A percentile compares a stretch with the other conserved stretches of the same genome.
Conservation (phyloP, 1,140 invertebrate species). For the Danaus melanippus region DNA sequence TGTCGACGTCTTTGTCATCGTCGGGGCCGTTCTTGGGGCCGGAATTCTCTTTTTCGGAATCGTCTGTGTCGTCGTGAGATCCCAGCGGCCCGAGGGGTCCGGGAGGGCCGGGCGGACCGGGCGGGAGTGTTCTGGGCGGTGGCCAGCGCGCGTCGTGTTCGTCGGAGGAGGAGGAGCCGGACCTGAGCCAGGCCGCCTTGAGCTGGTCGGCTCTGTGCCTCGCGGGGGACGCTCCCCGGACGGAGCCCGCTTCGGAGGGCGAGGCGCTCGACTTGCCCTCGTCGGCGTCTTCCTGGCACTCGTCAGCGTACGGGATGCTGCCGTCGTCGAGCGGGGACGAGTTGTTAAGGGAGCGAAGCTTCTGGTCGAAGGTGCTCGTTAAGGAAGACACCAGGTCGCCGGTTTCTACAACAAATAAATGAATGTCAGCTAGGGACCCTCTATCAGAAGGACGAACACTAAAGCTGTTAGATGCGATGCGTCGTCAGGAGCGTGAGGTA, state of each 20-base stretch:
- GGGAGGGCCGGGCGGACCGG: constrained; percentile 18
- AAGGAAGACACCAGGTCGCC: constrained; percentile 78
- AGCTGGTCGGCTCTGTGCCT: constrained; percentile 46
- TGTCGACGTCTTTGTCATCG: constrained; percentile 60
- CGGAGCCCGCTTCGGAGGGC: constrained; percentile 30
- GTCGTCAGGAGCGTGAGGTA: constrained; percentile 31
- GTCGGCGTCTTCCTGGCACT: constrained; percentile 54
- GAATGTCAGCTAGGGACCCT: too few relatives aligned
- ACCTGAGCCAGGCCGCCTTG: constrained; percentile 58
- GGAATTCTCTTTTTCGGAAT: constrained; percentile 41
- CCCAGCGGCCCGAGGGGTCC: constrained; percentile 14
- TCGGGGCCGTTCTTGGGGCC: constrained; percentile 20
- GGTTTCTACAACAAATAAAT: constrained; percentile 47
- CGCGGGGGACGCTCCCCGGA: constrained; percentile 34
- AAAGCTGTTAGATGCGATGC: constrained; percentile 46
- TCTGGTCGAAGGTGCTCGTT: constrained; percentile 79
- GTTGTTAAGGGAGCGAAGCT: constrained; percentile 72
- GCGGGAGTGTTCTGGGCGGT: constrained; percentile 18
- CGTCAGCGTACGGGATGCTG: constrained; percentile 70
- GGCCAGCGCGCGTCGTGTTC: constrained; percentile 39
- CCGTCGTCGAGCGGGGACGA: constrained; percentile 69
- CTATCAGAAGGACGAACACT: background rate
- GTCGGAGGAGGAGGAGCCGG: constrained; percentile 47
- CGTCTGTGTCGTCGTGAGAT: constrained; percentile 28
- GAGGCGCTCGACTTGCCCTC: constrained; percentile 51